A percentile compares a stretch with the other conserved stretches of the same genome.
Evolutionary conservation across 2,797 vertebrate genomes (phyloP).

Genomic region (Cynodonichthys magdalenae): DNA sequence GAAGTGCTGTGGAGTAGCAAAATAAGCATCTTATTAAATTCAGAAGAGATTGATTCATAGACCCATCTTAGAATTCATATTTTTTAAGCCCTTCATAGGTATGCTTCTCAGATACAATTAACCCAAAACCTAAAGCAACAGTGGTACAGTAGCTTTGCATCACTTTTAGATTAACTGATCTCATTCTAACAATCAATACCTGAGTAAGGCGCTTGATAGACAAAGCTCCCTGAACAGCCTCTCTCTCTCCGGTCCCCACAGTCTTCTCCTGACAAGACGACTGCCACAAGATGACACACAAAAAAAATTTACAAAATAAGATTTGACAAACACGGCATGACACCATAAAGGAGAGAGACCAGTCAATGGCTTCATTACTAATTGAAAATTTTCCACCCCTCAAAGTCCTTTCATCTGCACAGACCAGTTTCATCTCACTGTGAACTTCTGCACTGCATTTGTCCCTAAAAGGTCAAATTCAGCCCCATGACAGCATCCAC

Average conservation of each 20-base stretch:
- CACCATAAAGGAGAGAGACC: constrained; percentile 46
- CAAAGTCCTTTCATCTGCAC: constrained; percentile 68
- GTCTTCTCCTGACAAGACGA: constrained; percentile 34
- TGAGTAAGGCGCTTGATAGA: constrained; percentile 75
- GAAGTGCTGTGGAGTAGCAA: constrained; percentile 72
- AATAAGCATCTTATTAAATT: constrained; percentile 18
- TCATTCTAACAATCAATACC: constrained; percentile 62
- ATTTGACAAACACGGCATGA: constrained; percentile 36
- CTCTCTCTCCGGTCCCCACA: constrained; percentile 30
- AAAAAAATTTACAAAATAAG: constrained; percentile 25
- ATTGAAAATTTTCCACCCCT: constrained; percentile 68
- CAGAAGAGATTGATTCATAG: neutral
- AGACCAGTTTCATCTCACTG: constrained; percentile 16
- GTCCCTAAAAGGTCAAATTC: constrained; percentile 68
- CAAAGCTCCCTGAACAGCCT: constrained; percentile 61
- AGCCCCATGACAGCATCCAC: constrained; percentile 29
- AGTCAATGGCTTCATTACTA: constrained; percentile 80
- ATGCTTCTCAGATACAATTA: too few relatives aligned
- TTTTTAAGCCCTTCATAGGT: neutral
- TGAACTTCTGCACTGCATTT: constrained; percentile 55
- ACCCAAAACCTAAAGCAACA: neutral
- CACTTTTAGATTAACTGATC: neutral
- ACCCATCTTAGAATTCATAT: neutral
- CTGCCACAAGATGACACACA: constrained; percentile 32
- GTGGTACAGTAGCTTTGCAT: neutral